Conservation (phyloP, 2,113 vertebrate genomes). For the Colinus virginianus region DNA sequence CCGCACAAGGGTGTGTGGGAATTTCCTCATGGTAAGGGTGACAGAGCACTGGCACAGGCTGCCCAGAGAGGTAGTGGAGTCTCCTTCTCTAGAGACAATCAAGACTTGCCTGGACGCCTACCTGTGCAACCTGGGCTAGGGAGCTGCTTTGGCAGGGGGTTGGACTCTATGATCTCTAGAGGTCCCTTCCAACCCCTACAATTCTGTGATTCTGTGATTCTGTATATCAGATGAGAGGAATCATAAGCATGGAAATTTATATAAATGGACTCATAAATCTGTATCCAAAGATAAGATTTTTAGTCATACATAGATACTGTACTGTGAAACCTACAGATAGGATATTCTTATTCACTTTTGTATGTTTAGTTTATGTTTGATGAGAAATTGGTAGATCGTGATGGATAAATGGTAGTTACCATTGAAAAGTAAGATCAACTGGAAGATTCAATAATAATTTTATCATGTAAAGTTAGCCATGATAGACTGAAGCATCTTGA, state of each 20-base stretch:
- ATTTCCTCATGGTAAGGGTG: too few relatives aligned
- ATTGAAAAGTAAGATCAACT: background rate
- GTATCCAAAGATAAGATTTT: background rate
- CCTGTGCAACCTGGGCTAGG: too few relatives aligned
- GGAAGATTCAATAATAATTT: background rate
- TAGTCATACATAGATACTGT: background rate
- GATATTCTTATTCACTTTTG: background rate
- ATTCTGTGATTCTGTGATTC: too few relatives aligned
- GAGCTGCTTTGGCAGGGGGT: too few relatives aligned
- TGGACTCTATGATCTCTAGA: too few relatives aligned
- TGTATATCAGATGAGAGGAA: background rate
- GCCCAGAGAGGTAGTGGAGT: too few relatives aligned
- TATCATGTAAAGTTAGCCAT: background rate
- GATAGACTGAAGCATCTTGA: background rate
- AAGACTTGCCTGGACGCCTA: too few relatives aligned
- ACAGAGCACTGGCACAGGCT: too few relatives aligned
- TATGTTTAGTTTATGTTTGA: background rate
- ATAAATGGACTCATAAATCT: background rate
- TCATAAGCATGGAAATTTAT: background rate
- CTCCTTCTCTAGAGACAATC: too few relatives aligned
- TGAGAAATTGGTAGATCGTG: background rate
- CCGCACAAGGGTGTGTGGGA: too few relatives aligned
- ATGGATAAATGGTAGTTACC: background rate
- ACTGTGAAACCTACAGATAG: background rate
- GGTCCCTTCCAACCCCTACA: too few relatives aligned